Evolutionary conservation across 2,797 vertebrate genomes (phyloP), one percentile per base, ranked within the genome.

Genomic region (Sebastes vulpes): DNA sequence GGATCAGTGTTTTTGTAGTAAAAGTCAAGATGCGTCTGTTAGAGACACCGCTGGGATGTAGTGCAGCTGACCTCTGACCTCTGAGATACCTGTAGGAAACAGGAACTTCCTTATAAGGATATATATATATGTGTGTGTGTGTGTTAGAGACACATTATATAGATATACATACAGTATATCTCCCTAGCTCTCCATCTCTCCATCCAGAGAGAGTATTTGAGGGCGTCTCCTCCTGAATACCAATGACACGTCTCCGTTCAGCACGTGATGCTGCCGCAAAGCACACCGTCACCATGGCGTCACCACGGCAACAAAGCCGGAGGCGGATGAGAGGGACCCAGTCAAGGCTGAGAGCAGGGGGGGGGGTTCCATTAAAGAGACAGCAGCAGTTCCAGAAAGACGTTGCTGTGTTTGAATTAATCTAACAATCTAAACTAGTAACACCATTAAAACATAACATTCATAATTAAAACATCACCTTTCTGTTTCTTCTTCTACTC

Each of bases 221-320:
- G 50, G 70, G 75, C 18, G 68, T 75, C 48, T 6, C 78, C 88
- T 81, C 72, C 77, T 83, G 87, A 88, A 87, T 89, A 89, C 77
- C 77, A 92, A 92, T 89, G 72, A 92, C 52, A 78, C 6, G n/a
- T 81, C 76, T 71, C 56, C 31, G 3, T 65, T 76, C 52, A 4
- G 50, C 89, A 92, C 61, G 59, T 91, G 91, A 93, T 72, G 81
- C 72, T 89, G 86, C 86, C 58, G 70, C 89, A 89, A 85, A 89
- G 84, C 77, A 73, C 59, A 4, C 14, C 14, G 14, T 46, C 38
- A 42, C 38, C 38, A 42, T 14, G 0, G 61, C 75, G 26, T 94
- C 85, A 26, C 92, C 89, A 92, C 28, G 77, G 92, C 89, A 94
- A 94, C 92, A 9, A 83, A 53, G 77, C 56, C 21, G 14, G 81